Percentiles rank a stretch among this genome's conserved stretches.
Conservation (phyloP, 2,113 vertebrate genomes). For the Symphodus melops region DNA sequence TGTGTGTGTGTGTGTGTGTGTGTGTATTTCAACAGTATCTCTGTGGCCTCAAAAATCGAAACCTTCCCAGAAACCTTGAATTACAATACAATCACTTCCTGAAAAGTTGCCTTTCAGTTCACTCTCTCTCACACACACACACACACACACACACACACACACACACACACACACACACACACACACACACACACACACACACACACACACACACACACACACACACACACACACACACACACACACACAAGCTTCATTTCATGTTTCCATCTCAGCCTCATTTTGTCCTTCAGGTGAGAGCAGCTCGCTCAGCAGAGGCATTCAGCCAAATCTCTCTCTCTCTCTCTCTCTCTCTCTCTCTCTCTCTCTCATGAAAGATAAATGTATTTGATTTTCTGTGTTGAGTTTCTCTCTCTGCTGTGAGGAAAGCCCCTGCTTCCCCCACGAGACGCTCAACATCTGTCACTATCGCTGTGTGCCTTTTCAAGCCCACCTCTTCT, state of each 20-base stretch:
- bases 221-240: background rate
- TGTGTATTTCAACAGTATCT: too few relatives aligned
- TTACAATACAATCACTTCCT: background rate
- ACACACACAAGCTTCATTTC: background rate
- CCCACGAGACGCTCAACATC: constrained; percentile 8
- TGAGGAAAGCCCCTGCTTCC: constrained; percentile 36
- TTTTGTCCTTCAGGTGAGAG: constrained; percentile 44
- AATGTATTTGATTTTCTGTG: background rate
- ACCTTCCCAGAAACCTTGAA: background rate
- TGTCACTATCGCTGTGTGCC: background rate
- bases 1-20: too few relatives aligned
- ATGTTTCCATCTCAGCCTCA: constrained; percentile 26
- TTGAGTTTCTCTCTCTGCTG: background rate
- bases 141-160: background rate
- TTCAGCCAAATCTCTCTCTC: constrained; percentile 18
- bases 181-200: background rate
- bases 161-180: background rate
- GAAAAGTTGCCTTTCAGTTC: background rate
- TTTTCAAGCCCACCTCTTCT: background rate
- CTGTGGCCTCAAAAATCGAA: background rate
- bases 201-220: background rate
- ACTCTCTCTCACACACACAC: background rate
- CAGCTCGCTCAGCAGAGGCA: background rate
- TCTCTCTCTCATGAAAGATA: background rate
- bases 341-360: background rate